Evolutionary conservation across 2,797 vertebrate species (phyloP), one percentile per base, ranked within the genome.

Genomic region (Pogoniulus pusillus): DNA sequence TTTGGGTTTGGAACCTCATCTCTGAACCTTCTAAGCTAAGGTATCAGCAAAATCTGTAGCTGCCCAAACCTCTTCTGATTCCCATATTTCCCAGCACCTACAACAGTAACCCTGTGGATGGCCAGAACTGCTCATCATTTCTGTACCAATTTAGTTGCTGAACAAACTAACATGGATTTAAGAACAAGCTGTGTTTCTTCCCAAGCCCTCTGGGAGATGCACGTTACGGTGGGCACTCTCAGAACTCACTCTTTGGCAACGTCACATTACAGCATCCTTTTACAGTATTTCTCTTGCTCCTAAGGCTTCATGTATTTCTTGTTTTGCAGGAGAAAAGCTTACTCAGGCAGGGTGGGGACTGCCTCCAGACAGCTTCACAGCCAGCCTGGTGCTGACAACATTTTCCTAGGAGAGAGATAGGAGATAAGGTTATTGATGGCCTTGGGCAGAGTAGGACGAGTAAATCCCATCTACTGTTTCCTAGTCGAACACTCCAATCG

Each of bases 271-370:
- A 35, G 37, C 69, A 74, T 78, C 22, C 19, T 71, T 43, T 89
- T 79, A 73, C 64, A 59, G 30, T 72, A 19, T 75, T 82, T 20
- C 34, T 75, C 59, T 69, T 83, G 47, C 47, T 87, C 39, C 30
- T 43, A 66, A 73, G 57, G 43, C 15, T 63, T 85, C 76, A 83
- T 78, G 63, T 57, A 75, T 87, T 92, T 89, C 87, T 85, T 34
- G 64, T 83, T 95, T 85, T 87, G 30, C 77, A n/a, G 77, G 37
- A 79, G 70, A 91, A 94, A 83, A 85, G 24, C 73, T 70, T 72
- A 32, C 30, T 63, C 34, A 49, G 64, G 55, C 92, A 79, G 53
- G 77, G 77, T 57, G 66, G 26, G 47, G 63, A 77, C 27, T 62
- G 45, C 55, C 43, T 69, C 70, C 34, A 82, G 57, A 13, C 39